Evolutionary conservation across 2,888 invertebrate species (phyloP).

Genomic region (Ormyrus labotus): DNA sequence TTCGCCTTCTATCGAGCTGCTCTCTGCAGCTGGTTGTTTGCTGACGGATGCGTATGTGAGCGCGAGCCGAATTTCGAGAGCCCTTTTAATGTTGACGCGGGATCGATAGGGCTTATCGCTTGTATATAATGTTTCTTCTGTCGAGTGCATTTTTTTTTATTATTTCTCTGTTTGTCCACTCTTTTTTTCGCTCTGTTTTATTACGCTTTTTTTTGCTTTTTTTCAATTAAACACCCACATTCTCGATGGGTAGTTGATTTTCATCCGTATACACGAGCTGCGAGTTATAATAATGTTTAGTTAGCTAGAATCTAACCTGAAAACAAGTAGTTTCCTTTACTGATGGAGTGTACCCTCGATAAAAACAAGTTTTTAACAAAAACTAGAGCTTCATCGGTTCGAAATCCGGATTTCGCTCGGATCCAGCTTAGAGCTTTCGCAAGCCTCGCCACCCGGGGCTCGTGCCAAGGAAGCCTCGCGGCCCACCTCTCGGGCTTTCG

Average conservation of each 20-base stretch:
- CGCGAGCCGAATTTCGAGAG: constrained; percentile 12
- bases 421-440: background rate
- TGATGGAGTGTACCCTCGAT: too few relatives aligned
- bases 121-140: background rate
- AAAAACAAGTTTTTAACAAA: too few relatives aligned
- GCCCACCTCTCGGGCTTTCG: constrained; percentile 13
- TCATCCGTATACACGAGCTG: background rate
- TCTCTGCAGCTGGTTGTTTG: background rate
- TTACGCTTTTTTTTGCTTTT: background rate
- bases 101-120: background rate
- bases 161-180: too few relatives aligned
- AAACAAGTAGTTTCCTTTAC: too few relatives aligned
- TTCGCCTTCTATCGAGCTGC: background rate
- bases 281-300: background rate
- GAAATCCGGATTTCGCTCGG: too few relatives aligned
- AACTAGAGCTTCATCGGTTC: too few relatives aligned
- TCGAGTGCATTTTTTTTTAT: too few relatives aligned
- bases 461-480: constrained; percentile 25
- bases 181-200: too few relatives aligned
- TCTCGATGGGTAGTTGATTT: background rate
- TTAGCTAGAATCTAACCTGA: too few relatives aligned
- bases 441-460: background rate
- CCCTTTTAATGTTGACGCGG: constrained; percentile 23
- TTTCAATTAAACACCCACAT: background rate
- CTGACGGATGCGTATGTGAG: background rate